A percentile compares a stretch with the other conserved stretches of the same genome.
These are phyloP conservation scores for Acronicta alni DNA, from an alignment of 2,888 invertebrate genomes.

Conservation along the genomic window DNA sequence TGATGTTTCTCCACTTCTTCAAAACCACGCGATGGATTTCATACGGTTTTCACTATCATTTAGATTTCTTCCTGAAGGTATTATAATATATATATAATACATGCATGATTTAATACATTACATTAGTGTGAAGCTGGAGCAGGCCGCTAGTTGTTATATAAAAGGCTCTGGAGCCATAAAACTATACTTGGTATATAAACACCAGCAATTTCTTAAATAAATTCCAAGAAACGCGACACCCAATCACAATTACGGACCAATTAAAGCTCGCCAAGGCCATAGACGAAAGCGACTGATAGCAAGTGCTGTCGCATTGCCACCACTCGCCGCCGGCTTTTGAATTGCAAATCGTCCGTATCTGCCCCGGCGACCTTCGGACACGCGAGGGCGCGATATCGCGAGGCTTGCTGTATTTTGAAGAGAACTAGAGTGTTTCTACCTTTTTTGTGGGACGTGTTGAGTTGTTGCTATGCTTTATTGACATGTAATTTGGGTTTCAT, in stretches of 20 bases:
- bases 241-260: slow-evolving; percentile 60
- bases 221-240: slow-evolving; percentile 17
- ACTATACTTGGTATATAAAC: not conserved
- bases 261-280: slow-evolving; percentile 58
- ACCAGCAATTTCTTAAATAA: not conserved
- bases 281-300: slow-evolving; percentile 58
- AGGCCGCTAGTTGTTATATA: too few relatives aligned
- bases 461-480: slow-evolving; percentile 11
- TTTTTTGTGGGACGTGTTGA: slow-evolving; percentile 23
- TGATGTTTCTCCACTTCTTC: too few relatives aligned
- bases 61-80: too few relatives aligned
- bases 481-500: slow-evolving; percentile 10
- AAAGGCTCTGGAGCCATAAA: too few relatives aligned
- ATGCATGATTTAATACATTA: too few relatives aligned
- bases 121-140: too few relatives aligned
- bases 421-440: slow-evolving; percentile 41
- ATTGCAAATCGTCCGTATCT: slow-evolving; percentile 68
- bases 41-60: too few relatives aligned
- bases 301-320: slow-evolving; percentile 61
- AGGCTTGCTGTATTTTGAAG: slow-evolving; percentile 46
- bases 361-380: slow-evolving; percentile 66
- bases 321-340: slow-evolving; percentile 60
- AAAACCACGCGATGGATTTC: too few relatives aligned
- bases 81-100: too few relatives aligned
- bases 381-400: slow-evolving; percentile 70